These are phyloP conservation scores for Rotaria socialis DNA, from an alignment of 2,888 invertebrate species.

Conservation along the genomic window DNA sequence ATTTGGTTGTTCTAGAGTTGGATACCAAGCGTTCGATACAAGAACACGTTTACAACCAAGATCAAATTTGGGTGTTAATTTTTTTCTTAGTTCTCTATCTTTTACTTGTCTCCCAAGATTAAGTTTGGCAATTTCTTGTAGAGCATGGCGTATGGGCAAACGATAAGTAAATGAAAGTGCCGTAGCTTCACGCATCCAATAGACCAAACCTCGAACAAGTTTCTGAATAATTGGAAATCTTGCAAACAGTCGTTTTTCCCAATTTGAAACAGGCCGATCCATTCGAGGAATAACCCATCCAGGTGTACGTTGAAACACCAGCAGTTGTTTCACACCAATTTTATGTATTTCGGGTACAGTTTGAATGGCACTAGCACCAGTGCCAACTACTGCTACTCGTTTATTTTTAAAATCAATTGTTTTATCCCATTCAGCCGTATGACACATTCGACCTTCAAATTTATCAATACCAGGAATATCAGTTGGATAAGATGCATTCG, in stretches of 20 bases:
- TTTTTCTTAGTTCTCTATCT: neutral
- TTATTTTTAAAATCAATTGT: neutral
- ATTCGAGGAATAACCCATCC: neutral
- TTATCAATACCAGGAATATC: neutral
- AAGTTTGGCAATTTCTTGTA: neutral
- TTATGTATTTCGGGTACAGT: neutral
- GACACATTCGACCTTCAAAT: neutral
- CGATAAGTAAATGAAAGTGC: neutral
- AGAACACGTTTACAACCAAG: slow-evolving; percentile 10
- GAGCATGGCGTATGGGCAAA: neutral
- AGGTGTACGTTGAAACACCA: slow-evolving; percentile 14
- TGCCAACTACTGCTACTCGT: neutral
- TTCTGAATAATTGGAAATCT: neutral
- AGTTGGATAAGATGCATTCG: neutral
- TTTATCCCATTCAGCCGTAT: neutral
- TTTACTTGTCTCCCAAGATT: neutral
- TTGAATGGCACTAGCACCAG: slow-evolving; percentile 20
- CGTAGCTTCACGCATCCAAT: neutral
- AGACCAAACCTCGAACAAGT: neutral
- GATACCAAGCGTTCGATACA: neutral
- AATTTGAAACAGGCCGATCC: neutral
- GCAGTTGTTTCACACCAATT: neutral
- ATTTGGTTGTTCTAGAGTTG: neutral
- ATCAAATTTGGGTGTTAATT: neutral
- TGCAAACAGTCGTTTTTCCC: neutral